Evolutionary conservation across 2,888 invertebrate genomes (phyloP), one percentile per base, ranked within the genome.

Genomic region (Osmoderma eremita): DNA sequence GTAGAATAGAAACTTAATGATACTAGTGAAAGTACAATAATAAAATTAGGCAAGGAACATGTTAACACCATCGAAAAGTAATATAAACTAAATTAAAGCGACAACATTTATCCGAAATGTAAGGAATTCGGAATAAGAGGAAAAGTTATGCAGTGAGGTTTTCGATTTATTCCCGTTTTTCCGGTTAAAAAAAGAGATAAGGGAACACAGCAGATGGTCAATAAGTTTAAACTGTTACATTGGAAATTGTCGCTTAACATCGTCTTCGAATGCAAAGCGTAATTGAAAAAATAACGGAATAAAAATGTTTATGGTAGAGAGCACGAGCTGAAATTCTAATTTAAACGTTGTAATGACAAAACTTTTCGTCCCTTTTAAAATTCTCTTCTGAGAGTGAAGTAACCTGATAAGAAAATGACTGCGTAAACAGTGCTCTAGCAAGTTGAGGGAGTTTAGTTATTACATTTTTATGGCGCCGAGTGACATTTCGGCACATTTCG

Each of bases 331-430:
- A 61, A 45, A 45, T 61, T 45, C 58, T 61, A 61, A 61, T 61
- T 61, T 61, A 61, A 61, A 61, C 42, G 58, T 61, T 61, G 45
- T 61, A 61, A 61, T 61, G 58, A 61, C 45, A 45, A 61, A 45
- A 71, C 69, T 69, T 70, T 69, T 68, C 69, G 65, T 30, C 50
- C 63, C 63, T 50, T 63, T 63, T 63, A 63, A 63, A 63, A 67
- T 67, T 67, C 51, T 56, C 45, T 38, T 30, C 39, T 67, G 51
- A 51, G 50, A 67, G 41, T 58, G 42, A 51, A 50, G 66, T 62
- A 56, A 62, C 50, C 39, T 67, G 49, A 62, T 61, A 61, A 61
- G 58, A 61, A 61, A 61, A 61, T 45, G 58, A 61, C 58, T 61
- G 45, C 58, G 45, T 61, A 61, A 61, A 61, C 58, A 61, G 45